phyloP scores from a whole-genome alignment of 2,888 invertebrate species.

The Gortyna flavago region DNA sequence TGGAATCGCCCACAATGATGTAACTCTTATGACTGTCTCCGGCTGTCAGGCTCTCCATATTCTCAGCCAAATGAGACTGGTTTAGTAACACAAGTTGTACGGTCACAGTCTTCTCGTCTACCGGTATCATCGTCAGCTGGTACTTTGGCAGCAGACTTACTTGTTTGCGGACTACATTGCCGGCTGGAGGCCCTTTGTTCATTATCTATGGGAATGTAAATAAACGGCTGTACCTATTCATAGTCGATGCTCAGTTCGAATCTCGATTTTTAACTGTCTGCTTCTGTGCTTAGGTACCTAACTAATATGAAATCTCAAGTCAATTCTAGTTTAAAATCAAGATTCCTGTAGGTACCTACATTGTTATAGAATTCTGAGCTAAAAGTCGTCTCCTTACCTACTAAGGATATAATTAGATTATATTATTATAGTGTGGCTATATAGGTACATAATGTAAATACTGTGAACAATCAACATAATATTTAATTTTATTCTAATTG shows the following conservation, averaged over 20 bases:
- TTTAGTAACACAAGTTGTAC: constrained; percentile 85
- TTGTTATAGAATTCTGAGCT: neutral
- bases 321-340: neutral
- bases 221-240: neutral
- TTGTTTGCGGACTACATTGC: constrained; percentile 91
- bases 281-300: neutral
- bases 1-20: constrained; percentile 91
- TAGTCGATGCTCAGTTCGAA: neutral
- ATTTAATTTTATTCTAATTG: neutral
- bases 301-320: neutral
- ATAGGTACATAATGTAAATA: neutral
- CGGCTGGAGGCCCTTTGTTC: constrained; percentile 93
- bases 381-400: neutral
- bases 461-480: neutral
- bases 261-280: neutral
- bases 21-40: constrained; percentile 88
- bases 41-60: constrained; percentile 84
- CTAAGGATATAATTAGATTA: neutral
- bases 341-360: neutral
- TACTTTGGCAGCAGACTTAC: constrained; percentile 92
- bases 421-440: neutral
- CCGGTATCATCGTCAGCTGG: constrained; percentile 81
- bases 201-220: constrained; percentile 89
- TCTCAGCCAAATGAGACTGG: constrained; percentile 81
- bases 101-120: constrained; percentile 76